A percentile compares a stretch with the other conserved stretches of the same genome.
These are phyloP conservation scores for Ligdia adustata DNA, from an alignment of 2,888 invertebrate species.

Conservation along the genomic window DNA sequence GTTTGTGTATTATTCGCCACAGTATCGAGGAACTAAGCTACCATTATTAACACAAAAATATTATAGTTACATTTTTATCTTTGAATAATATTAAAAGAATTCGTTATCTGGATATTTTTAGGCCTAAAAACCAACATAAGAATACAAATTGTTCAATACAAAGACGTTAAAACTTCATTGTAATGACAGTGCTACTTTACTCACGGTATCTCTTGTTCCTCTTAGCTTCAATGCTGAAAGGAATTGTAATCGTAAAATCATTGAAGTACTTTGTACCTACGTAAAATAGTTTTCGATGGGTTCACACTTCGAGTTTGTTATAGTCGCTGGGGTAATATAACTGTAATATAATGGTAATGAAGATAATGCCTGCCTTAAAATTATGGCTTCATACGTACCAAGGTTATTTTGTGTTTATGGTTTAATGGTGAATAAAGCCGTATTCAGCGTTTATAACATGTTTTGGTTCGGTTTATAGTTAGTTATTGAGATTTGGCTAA, in stretches of 20 bases:
- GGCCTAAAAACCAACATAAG: too few relatives aligned
- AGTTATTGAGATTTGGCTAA: too few relatives aligned
- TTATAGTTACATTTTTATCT: too few relatives aligned
- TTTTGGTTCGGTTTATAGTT: conserved; percentile 1
- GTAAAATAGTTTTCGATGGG: conserved; percentile 25
- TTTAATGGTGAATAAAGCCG: conserved; percentile 13
- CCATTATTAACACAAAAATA: too few relatives aligned
- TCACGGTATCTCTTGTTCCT: not conserved
- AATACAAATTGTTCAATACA: too few relatives aligned
- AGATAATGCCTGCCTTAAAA: conserved; percentile 19
- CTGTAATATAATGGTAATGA: conserved; percentile 17
- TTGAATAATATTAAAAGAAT: too few relatives aligned
- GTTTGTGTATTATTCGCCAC: too few relatives aligned
- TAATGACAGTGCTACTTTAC: not conserved
- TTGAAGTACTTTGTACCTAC: too few relatives aligned
- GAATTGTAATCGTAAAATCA: conserved; percentile 21
- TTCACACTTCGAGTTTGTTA: conserved; percentile 26
- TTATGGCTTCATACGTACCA: conserved; percentile 23
- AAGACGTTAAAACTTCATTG: too few relatives aligned
- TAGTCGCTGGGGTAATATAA: conserved; percentile 16
- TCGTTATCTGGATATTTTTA: too few relatives aligned
- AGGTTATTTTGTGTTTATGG: conserved; percentile 26
- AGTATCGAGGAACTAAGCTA: too few relatives aligned
- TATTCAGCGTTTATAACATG: conserved; percentile 6
- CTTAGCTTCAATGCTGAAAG: not conserved